Evolutionary conservation across 2,797 vertebrate species (phyloP).

Genomic region (Nannoperca obscura): DNA sequence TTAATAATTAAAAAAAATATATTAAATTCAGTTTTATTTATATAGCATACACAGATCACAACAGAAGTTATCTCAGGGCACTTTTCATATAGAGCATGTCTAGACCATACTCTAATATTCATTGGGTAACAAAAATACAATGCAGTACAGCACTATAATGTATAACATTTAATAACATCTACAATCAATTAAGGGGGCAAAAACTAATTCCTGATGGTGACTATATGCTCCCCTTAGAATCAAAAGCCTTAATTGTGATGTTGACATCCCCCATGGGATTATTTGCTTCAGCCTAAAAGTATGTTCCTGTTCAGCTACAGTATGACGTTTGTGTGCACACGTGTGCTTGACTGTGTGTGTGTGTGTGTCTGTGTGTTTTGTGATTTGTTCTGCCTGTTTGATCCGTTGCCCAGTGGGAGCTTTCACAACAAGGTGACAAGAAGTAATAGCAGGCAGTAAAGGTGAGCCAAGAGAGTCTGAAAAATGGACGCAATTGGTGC

Average conservation of each 20-base stretch:
- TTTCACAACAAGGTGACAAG: constrained; percentile 43
- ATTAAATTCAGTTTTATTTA: too few species aligned
- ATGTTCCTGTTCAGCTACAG: not conserved
- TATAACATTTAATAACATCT: too few species aligned
- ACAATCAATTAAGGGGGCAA: too few species aligned
- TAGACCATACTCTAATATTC: too few species aligned
- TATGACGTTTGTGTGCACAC: too few species aligned
- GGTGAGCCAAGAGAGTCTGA: constrained; percentile 32
- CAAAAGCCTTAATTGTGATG: not conserved
- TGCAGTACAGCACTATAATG: not conserved
- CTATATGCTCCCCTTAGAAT: not conserved
- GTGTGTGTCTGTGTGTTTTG: not conserved
- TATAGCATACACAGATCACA: too few species aligned
- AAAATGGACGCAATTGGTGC: constrained; percentile 27
- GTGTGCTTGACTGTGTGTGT: not conserved
- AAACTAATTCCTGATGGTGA: not conserved
- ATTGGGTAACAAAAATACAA: not conserved
- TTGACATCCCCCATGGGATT: not conserved
- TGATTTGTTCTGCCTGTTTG: constrained; percentile 22
- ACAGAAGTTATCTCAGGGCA: too few species aligned
- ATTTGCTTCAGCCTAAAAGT: not conserved
- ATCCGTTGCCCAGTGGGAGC: constrained; percentile 21
- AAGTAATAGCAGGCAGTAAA: constrained; percentile 24
- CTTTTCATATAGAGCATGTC: too few species aligned
- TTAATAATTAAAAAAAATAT: too few species aligned